A percentile compares a stretch with the other conserved stretches of the same genome.
These are phyloP conservation scores for Actinopyga echinites DNA, from an alignment of 53 echinoderm and acorn worm genomes.

Conservation along the genomic window DNA sequence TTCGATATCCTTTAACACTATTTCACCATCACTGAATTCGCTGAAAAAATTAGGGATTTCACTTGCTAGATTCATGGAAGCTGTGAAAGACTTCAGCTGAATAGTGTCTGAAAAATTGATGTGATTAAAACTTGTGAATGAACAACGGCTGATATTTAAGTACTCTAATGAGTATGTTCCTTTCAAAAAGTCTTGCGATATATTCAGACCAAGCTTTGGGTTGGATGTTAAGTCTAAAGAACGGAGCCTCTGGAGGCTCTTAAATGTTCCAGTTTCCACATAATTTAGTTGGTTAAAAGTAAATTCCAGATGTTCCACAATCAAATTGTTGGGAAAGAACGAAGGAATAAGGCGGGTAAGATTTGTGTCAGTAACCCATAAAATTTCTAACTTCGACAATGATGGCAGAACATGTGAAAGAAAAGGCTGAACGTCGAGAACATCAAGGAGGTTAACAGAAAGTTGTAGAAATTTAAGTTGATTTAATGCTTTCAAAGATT, in stretches of 20 bases:
- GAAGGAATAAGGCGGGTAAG: too few relatives aligned
- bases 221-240: not conserved
- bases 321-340: not conserved
- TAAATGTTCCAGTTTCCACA: not conserved
- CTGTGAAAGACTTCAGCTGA: not conserved
- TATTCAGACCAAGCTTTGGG: not conserved
- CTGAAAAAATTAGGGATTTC: slow-evolving; percentile 6
- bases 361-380: not conserved
- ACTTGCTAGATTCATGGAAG: not conserved
- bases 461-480: not conserved
- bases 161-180: not conserved
- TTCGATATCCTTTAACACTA: not conserved
- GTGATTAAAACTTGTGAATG: not conserved
- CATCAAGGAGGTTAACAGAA: not conserved
- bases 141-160: not conserved
- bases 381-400: not conserved
- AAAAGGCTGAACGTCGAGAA: not conserved
- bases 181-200: not conserved
- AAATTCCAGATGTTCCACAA: not conserved
- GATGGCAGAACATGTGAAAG: not conserved
- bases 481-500: not conserved
- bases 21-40: not conserved
- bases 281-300: not conserved
- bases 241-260: not conserved
- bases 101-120: not conserved